phyloP scores from a whole-genome alignment of 2,888 invertebrate genomes.

The Apotomis capreana region DNA sequence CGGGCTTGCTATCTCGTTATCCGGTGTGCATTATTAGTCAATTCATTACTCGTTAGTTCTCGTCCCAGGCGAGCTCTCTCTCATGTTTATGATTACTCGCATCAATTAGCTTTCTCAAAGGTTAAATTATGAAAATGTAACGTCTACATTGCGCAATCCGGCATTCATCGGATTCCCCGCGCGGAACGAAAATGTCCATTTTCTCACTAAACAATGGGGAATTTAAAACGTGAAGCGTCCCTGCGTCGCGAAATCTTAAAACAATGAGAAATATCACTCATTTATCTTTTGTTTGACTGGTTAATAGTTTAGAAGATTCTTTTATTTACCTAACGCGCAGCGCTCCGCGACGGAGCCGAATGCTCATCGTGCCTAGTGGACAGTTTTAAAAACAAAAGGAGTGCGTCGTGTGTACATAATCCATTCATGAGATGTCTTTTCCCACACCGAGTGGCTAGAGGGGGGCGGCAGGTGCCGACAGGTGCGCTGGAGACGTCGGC shows the following conservation, averaged over 20 bases:
- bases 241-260: constrained; percentile 56
- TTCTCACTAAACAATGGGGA: constrained; percentile 63
- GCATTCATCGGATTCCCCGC: constrained; percentile 57
- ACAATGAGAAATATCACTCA: constrained; percentile 53
- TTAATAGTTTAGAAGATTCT: constrained; percentile 45
- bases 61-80: constrained; percentile 56
- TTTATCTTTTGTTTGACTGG: constrained; percentile 50
- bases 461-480: constrained; percentile 62
- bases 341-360: constrained; percentile 61
- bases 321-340: constrained; percentile 69
- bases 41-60: constrained; percentile 54
- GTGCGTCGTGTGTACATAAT: constrained; percentile 67
- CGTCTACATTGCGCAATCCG: constrained; percentile 60
- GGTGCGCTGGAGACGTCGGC: constrained; percentile 64
- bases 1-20: constrained; percentile 67
- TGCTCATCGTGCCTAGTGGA: constrained; percentile 72
- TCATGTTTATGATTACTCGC: constrained; percentile 55
- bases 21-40: constrained; percentile 65
- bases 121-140: constrained; percentile 58
- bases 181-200: constrained; percentile 61
- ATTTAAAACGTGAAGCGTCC: constrained; percentile 53
- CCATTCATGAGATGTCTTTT: constrained; percentile 76
- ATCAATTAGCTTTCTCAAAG: constrained; percentile 68
- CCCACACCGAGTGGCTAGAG: constrained; percentile 67
- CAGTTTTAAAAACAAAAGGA: constrained; percentile 81